Evolutionary conservation across 2,888 invertebrate genomes (phyloP).

Genomic region (Morpho helenor): DNA sequence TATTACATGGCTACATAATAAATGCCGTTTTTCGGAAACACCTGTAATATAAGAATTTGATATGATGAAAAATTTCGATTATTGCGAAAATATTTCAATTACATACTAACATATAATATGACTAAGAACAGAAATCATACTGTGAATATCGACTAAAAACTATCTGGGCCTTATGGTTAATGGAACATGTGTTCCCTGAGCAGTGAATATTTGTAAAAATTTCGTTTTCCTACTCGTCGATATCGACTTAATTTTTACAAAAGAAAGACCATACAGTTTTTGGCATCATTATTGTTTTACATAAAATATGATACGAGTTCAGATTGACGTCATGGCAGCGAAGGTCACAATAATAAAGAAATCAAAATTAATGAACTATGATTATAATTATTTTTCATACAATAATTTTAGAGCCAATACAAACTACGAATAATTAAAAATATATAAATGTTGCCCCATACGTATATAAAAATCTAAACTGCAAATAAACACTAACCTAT

Average conservation of each 20-base stretch:
- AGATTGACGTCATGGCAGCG: no score
- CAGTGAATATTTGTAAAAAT: slow-evolving; percentile 15
- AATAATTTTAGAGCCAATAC: slow-evolving; percentile 10
- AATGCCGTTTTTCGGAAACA: slow-evolving; percentile 6
- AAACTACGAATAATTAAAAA: slow-evolving; percentile 2
- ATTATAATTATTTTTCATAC: slow-evolving; percentile 9
- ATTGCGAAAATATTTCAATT: not conserved
- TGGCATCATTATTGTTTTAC: slow-evolving; percentile 15
- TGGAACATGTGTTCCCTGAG: slow-evolving; percentile 18
- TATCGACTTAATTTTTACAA: slow-evolving; percentile 15
- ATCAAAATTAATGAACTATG: slow-evolving; percentile 4
- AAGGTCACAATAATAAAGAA: not conserved
- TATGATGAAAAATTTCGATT: not conserved
- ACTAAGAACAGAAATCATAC: slow-evolving; percentile 5
- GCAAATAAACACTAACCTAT: slow-evolving; percentile 11
- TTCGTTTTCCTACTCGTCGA: slow-evolving; percentile 10
- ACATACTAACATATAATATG: slow-evolving; percentile 4
- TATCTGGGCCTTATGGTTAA: slow-evolving; percentile 1
- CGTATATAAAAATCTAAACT: slow-evolving; percentile 6
- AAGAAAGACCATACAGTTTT: slow-evolving; percentile 21
- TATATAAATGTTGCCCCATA: slow-evolving; percentile 4
- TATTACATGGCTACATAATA: slow-evolving; percentile 6
- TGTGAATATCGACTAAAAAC: slow-evolving; percentile 13
- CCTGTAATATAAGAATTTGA: not conserved
- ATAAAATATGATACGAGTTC: no score